phyloP scores from a whole-genome alignment of 2,113 vertebrate genomes.

The Misgurnus anguillicaudatus region DNA sequence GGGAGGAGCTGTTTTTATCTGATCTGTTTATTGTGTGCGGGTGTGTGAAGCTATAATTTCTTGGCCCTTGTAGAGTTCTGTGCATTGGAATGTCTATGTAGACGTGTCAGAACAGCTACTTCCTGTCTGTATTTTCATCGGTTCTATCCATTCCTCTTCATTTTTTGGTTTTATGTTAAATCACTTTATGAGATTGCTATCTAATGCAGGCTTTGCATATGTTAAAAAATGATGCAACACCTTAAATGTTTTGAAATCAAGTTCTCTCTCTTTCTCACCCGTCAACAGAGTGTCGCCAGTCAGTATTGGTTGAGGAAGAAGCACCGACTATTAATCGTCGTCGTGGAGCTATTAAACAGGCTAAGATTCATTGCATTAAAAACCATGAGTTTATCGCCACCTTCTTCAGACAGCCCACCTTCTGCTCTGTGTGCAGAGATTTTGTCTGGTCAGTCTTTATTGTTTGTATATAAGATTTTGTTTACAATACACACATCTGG shows the following conservation, averaged over 20 bases:
- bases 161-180: neutral
- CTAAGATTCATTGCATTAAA: conserved; percentile 92
- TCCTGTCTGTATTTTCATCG: neutral
- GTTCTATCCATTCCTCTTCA: neutral
- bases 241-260: neutral
- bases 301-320: conserved; percentile 73
- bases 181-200: neutral
- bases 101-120: conserved; percentile 19
- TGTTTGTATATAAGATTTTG: conserved; percentile 1
- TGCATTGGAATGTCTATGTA: conserved; percentile 2
- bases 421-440: conserved; percentile 96
- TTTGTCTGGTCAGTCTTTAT: conserved; percentile 89
- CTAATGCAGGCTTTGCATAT: too few relatives aligned
- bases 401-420: conserved; percentile 94
- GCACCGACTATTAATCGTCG: conserved; percentile 84
- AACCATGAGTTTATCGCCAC: conserved; percentile 94
- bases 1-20: neutral
- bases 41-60: conserved; percentile 1
- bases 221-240: neutral
- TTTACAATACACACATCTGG: too few relatives aligned
- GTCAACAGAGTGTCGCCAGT: conserved; percentile 42
- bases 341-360: conserved; percentile 95
- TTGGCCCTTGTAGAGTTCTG: neutral
- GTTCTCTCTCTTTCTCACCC: neutral
- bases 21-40: neutral